These are phyloP conservation scores for Troides helena DNA, from an alignment of 2,888 invertebrate genomes.

Conservation along the genomic window DNA sequence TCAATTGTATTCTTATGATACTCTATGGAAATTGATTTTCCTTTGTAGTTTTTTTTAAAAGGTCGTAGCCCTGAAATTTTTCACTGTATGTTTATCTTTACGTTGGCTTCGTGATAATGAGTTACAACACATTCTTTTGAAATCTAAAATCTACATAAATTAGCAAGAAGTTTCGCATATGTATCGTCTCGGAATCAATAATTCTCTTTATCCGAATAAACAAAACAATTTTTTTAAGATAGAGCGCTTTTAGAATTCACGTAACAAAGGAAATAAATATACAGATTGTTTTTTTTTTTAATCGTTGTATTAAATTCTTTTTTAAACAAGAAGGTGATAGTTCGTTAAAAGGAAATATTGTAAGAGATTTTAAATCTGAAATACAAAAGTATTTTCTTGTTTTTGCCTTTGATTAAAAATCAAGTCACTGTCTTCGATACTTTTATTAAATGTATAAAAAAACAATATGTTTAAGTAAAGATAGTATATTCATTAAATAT, in stretches of 20 bases:
- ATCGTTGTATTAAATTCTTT: no score
- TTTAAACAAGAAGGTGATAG: no score
- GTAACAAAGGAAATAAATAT: no score
- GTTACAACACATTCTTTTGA: not conserved
- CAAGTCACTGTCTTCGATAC: no score
- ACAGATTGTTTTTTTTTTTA: no score
- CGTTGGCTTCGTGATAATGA: constrained; percentile 9
- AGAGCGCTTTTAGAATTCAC: not conserved
- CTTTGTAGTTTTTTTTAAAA: not conserved
- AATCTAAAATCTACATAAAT: not conserved
- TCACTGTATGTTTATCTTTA: constrained; percentile 8
- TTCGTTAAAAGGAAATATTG: no score
- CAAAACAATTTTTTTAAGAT: not conserved
- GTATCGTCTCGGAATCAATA: not conserved
- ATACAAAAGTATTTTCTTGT: no score
- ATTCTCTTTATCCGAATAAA: not conserved
- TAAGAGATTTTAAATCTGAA: no score
- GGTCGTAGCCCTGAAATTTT: not conserved
- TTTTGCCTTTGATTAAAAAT: no score
- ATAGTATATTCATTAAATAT: no score
- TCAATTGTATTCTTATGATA: not conserved
- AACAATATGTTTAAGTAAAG: no score
- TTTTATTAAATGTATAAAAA: no score
- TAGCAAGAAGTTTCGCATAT: not conserved
- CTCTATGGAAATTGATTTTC: not conserved